Base-by-base conservation (phyloP, 2,888 invertebrate species). In the Vandiemenella viatica region DNA sequence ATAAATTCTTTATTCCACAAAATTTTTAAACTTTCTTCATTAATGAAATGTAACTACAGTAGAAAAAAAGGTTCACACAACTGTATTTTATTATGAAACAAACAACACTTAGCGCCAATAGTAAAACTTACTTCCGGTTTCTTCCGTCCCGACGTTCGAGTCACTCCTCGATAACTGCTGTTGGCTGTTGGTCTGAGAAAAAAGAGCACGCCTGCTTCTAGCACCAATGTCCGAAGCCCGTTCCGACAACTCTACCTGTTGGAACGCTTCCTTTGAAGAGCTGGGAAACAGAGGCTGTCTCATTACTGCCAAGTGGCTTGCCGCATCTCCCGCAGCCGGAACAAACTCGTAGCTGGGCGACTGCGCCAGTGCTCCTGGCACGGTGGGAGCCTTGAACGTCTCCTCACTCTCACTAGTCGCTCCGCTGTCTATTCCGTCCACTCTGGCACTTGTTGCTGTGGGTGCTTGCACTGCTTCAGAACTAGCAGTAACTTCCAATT, bases 391-490 rank as follows among this genome's bases (percentile, higher is more conserved):
- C 37, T 48, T 51, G 48, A 45, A 51, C 4, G 58, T 60, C 54
- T 65, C 64, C 50, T 65, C 64, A 50, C 58, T 64, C 46, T 64
- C 65, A 44, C 61, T 61, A 19, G 61, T 58, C n/a, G 60, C 45
- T 10, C 43, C 44, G 15, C 50, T 51, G 19, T 51, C 50, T 20
- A 47, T 53, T 53, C 60, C 62, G 21, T 44, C 45, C 8, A 50
- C 49, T 20, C 49, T 37, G 15, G 13, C n/a, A 38, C 45, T 50
- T 21, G 21, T 32, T 10, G 22, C 32, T 4, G 46, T 23, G n/a
- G n/a, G n/a, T n/a, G n/a, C n/a, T n/a, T n/a, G n/a, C n/a, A n/a
- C n/a, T n/a, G n/a, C n/a, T n/a, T n/a, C n/a, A n/a, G n/a, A n/a
- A n/a, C n/a, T n/a, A n/a, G n/a, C n/a, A n/a, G n/a, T n/a, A n/a